Evolutionary conservation across 2,797 vertebrate genomes (phyloP), one percentile per base, ranked within the genome.

Genomic region (Australoheros facetus): DNA sequence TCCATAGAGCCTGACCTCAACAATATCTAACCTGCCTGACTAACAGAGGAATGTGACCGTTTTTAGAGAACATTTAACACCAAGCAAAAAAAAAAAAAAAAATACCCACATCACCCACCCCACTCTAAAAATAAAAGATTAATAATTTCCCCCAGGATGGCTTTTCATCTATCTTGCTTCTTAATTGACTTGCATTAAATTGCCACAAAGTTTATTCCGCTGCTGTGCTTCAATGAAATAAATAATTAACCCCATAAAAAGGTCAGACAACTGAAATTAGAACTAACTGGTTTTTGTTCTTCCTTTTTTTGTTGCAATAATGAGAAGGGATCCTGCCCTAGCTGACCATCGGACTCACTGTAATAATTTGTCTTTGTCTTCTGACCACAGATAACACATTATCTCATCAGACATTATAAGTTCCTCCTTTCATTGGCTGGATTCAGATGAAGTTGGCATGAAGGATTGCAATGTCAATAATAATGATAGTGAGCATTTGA

Each of bases 141-240:
- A 80, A 93, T 93, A 93, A 95, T 94, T 94, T 95, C 94, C 94
- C 94, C 77, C 69, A 94, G 93, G 93, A 94, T 90, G 87, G 92
- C 89, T 92, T 92, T 93, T 92, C 92, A 93, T 95, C 89, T 85
- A 88, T 92, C 90, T 90, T 75, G n/a, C 86, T 86, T 88, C 82
- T 89, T 95, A 95, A 95, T 95, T 94, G 93, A 94, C 91, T 94
- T 87, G 86, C 91, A 92, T 91, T 92, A 92, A 94, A 94, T 91
- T 90, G 91, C 90, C 79, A 86, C 90, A 93, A 92, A 94, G 91
- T 95, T 93, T 94, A 94, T 94, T 93, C 89, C 85, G 82, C 88
- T 79, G 80, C 91, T 90, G 89, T 86, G 90, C 90, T 85, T 83
- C 78, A 51, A 90, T 90, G 89, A 94, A 93, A 93, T 94, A 93